Conservation (phyloP, 2,113 vertebrate genomes). For the Cynocephalus volans region DNA sequence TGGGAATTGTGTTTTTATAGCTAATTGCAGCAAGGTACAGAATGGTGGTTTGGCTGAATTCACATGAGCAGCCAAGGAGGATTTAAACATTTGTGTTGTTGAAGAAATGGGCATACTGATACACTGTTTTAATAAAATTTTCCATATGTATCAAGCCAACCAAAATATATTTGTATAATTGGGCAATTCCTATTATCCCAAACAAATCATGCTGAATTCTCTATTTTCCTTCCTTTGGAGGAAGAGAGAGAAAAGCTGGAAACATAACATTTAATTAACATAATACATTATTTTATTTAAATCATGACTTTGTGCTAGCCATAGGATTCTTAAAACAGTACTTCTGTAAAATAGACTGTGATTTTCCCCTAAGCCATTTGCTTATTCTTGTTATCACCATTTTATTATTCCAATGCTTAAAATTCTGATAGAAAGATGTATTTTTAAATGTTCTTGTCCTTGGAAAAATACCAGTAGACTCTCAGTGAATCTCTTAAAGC, state of each 20-base stretch:
- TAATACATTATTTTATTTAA: conserved; percentile 49
- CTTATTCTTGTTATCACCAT: conserved; percentile 32
- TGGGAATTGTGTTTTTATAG: conserved; percentile 73
- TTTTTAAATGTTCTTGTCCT: conserved; percentile 78
- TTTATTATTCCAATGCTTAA: conserved; percentile 76
- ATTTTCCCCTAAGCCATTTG: conserved; percentile 68
- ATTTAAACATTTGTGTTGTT: conserved; percentile 81
- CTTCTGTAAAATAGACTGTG: conserved; percentile 7
- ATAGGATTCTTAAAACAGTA: conserved; percentile 1
- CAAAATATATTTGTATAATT: conserved; percentile 41
- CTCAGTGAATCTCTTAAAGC: conserved; percentile 71
- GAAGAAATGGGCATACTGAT: conserved; percentile 51
- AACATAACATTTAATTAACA: not conserved
- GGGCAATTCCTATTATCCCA: not conserved
- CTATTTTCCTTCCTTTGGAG: not conserved
- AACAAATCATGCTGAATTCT: not conserved
- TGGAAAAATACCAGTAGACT: conserved; percentile 71
- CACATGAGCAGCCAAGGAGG: conserved; percentile 67
- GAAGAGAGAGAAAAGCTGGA: not conserved
- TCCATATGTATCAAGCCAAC: conserved; percentile 20
- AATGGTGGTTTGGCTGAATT: conserved; percentile 76
- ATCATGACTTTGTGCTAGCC: not conserved
- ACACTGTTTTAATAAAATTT: not conserved
- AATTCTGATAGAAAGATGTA: conserved; percentile 75
- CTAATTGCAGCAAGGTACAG: conserved; percentile 75